Percentiles rank a stretch among this genome's conserved stretches.
phyloP scores from a whole-genome alignment of 2,888 invertebrate species.

The Papilio elwesi region DNA sequence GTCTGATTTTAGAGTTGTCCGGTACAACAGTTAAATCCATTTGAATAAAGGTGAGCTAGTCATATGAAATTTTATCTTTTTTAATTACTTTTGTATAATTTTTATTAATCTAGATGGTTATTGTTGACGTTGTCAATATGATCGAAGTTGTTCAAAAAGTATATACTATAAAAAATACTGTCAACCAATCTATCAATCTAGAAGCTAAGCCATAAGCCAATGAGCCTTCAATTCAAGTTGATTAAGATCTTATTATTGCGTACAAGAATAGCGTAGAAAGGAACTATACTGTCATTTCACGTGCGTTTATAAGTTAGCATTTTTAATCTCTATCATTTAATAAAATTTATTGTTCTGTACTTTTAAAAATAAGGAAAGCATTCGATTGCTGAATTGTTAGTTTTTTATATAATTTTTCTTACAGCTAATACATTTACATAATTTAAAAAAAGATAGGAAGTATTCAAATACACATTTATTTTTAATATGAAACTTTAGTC shows the following conservation, averaged over 20 bases:
- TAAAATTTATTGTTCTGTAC: not conserved
- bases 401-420: not conserved
- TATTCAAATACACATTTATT: not conserved
- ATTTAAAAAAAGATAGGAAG: too few relatives aligned
- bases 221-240: not conserved
- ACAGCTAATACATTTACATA: not conserved
- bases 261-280: not conserved
- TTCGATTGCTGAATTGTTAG: not conserved
- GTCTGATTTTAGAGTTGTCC: conserved; percentile 60
- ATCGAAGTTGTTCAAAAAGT: not conserved
- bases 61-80: conserved; percentile 52
- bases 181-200: too few relatives aligned
- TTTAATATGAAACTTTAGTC: not conserved
- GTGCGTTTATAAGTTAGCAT: not conserved
- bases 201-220: not conserved
- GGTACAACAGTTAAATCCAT: conserved; percentile 59
- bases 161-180: not conserved
- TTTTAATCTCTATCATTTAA: not conserved
- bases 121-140: conserved; percentile 30
- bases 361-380: not conserved
- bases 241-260: not conserved
- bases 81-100: conserved; percentile 53
- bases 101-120: conserved; percentile 48
- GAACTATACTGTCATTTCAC: conserved; percentile 1
- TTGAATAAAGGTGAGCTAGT: conserved; percentile 47